Base-by-base conservation (phyloP, 2,888 invertebrate genomes). In the Zygogramma bicolorata region DNA sequence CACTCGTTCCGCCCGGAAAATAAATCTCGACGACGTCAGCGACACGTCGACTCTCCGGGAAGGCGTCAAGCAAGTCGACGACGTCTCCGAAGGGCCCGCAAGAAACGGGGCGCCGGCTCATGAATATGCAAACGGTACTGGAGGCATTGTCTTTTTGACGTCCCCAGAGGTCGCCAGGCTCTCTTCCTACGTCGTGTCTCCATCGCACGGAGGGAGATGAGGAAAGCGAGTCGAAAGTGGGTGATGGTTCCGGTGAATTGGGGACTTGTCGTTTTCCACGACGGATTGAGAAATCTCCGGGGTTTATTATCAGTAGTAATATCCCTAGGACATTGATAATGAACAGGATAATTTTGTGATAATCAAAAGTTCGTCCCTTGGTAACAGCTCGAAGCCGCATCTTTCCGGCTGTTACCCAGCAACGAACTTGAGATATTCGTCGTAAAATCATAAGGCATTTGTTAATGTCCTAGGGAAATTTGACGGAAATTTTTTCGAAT, bases 71-170 rank as follows among this genome's bases (percentile, higher is more conserved):
- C 68, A 63, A 68, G 62, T 70, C 70, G 63, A 53, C 40, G 42
- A 53, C 58, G 70, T 72, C 69, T 70, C 68, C 62, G 61, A 70
- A 69, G 71, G 70, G 70, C 72, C 68, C 69, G 42, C 71, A 71
- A 77, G 73, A 74, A 71, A 53, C 72, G 25, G 70, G 63, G 70
- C 71, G 73, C 69, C 71, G 66, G 40, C 70, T 77, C 75, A 77
- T 77, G 77, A 77, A 77, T 77, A 77, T 77, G 74, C 77, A 77
- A 70, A 59, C 69, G 70, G 13, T 8, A 25, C n/a, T 27, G 65
- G 57, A 15, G 63, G 70, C 72, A 69, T 74, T 75, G 70, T 75
- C 72, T 75, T 70, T 68, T 61, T 62, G 69, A 15, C 42, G 38
- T 71, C 75, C 75, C 42, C 34, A 40, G n/a, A 40, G 49, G 42